Evolutionary conservation across 2,888 invertebrate genomes (phyloP).

Genomic region (Malthinus flaveolus): DNA sequence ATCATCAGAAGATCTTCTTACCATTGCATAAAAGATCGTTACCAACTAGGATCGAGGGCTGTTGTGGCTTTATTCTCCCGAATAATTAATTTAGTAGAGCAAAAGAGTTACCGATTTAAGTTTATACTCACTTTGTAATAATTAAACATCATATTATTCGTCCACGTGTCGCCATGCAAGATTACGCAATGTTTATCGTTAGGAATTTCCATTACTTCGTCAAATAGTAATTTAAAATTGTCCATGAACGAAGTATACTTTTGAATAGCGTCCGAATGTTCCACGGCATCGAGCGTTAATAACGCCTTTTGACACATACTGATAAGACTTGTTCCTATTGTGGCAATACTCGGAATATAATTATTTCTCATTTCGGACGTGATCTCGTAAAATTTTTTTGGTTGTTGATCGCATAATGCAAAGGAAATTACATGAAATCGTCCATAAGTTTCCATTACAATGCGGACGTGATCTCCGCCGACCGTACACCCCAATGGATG

Average conservation of each 20-base stretch:
- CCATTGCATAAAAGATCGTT: too few relatives aligned
- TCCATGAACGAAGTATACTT: neutral
- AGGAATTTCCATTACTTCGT: neutral
- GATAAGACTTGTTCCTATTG: neutral
- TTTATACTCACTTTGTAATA: slow-evolving; percentile 34
- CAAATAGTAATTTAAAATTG: neutral
- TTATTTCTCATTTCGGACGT: neutral
- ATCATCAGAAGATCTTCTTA: too few relatives aligned
- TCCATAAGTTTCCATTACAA: slow-evolving; percentile 42
- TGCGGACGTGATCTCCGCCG: slow-evolving; percentile 39
- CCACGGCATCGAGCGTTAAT: neutral
- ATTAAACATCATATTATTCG: slow-evolving; percentile 40
- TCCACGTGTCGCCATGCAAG: slow-evolving; percentile 42
- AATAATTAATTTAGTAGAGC: too few relatives aligned
- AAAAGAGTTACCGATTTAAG: too few relatives aligned
- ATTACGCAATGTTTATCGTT: slow-evolving; percentile 29
- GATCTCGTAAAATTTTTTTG: slow-evolving; percentile 21
- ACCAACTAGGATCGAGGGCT: too few relatives aligned
- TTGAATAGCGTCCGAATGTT: neutral
- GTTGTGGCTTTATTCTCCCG: too few relatives aligned
- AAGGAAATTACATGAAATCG: slow-evolving; percentile 44
- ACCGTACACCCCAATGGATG: slow-evolving; percentile 39
- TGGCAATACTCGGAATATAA: neutral
- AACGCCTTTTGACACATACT: neutral
- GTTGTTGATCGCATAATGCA: slow-evolving; percentile 39